Evolutionary conservation across 2,888 invertebrate species (phyloP), one percentile per base, ranked within the genome.

Genomic region (Augiades crinisus): DNA sequence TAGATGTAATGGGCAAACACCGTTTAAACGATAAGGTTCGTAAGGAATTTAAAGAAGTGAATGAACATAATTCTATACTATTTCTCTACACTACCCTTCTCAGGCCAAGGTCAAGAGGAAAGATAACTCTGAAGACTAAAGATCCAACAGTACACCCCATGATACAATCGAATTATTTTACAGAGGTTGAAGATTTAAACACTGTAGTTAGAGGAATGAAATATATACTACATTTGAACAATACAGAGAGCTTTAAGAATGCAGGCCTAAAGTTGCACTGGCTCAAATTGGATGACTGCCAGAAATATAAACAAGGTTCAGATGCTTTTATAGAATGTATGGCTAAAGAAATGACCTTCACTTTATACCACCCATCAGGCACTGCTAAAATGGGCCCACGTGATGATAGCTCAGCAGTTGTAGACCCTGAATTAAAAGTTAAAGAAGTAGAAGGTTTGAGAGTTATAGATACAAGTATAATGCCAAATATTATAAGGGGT

Each of bases 341-440:
- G 21, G 43, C 51, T 3, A 54, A 45, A 19, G 38, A 77, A 54
- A 37, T 79, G 22, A 80, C 82, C 1, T 72, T 78, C 54, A 78
- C 83, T 0, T 91, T 95, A 31, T 95, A 94, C 63, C 95, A 95
- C 77, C 95, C 95, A 0, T 91, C 91, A 1, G 91, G 95, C 41
- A 92, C 92, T 0, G 85, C 85, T 0, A 92, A 89, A 72, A 93
- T 93, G 93, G 93, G 93, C 2, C 87, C 91, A 0, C 63, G 64
- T 1, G 62, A 53, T 5, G 59, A 54, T 37, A 34, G 12, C 3
- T 47, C 50, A 7, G 55, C 56, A 24, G 59, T 59, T 4, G 19
- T 59, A 10, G 53, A 55, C 12, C 56, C 59, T 1, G 49, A 56
- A 14, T 17, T 58, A n/a, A 56, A 30, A 14, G 56, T 58, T 24